Conservation (phyloP, 1,140 invertebrate genomes). For the Pseudomyrmex concolor region DNA sequence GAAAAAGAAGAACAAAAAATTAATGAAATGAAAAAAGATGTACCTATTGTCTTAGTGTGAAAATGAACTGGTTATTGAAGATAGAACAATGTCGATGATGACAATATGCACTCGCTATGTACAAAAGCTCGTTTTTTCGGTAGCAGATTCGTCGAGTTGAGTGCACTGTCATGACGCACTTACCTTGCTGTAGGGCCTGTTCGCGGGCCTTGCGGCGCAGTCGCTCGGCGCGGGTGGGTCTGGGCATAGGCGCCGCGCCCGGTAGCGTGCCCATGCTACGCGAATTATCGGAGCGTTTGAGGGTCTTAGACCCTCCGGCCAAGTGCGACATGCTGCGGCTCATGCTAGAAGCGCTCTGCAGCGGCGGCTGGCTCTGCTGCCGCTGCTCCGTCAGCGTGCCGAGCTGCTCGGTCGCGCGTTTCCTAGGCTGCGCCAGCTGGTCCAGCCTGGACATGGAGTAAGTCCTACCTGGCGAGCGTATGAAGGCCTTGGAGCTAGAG, state of each 20-base stretch:
- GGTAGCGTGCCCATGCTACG: conserved; percentile 86
- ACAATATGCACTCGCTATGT: background rate
- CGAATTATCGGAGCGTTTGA: conserved; percentile 84
- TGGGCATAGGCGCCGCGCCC: conserved; percentile 81
- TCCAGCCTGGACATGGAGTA: conserved; percentile 96
- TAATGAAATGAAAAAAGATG: background rate
- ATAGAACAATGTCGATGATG: too few species aligned
- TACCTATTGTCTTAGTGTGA: background rate
- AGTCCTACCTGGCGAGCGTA: conserved; percentile 93
- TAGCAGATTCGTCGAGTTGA: conserved; percentile 70
- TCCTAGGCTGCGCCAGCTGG: conserved; percentile 91
- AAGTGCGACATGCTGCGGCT: conserved; percentile 90
- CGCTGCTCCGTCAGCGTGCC: conserved; percentile 83
- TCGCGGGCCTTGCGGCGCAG: conserved; percentile 85
- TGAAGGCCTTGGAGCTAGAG: conserved; percentile 86
- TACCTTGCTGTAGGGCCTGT: conserved; percentile 83
- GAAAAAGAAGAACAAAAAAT: background rate
- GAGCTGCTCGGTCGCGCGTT: conserved; percentile 86
- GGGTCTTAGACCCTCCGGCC: conserved; percentile 80
- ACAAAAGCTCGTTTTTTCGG: conserved; percentile 36
- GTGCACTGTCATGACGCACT: conserved; percentile 78
- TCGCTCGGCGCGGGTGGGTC: conserved; percentile 86
- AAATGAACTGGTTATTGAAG: too few species aligned
- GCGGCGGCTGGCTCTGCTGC: conserved; percentile 80
- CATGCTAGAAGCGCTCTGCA: conserved; percentile 84